Evolutionary conservation across 2,797 vertebrate genomes (phyloP), one percentile per base, ranked within the genome.

Genomic region (Chrysocyon brachyurus): DNA sequence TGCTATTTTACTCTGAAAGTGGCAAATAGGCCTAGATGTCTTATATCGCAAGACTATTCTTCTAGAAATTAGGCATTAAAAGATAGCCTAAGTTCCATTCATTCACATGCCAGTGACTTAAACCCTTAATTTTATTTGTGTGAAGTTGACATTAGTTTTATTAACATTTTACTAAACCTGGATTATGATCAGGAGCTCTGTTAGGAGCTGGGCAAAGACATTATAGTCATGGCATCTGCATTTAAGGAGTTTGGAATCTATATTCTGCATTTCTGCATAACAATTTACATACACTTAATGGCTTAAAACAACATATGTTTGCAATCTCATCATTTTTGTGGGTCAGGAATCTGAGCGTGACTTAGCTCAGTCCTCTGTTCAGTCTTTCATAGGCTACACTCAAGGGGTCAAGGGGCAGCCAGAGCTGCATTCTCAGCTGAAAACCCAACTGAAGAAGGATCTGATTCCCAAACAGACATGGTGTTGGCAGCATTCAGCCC

Each of bases 61-160:
- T 84, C 15, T 52, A 57, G 16, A 92, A 90, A 40, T 8, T 78
- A 19, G 89, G 19, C 26, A 85, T 82, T 72, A 56, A 77, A 73
- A 82, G 52, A 17, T 84, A 36, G 28, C 28, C 26, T 89, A 54
- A 95, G 84, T 92, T 72, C 26, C 16, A 79, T 83, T 91, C 73
- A 9, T 61, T 26, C 56, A 56, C 49, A 3, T 72, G 24, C 9
- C 24, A 84, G 84, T 21, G 26, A 87, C 22, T 72, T 46, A 94
- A 26, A 73, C 6, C 12, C 5, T 89, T 87, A 59, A 36, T 92
- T 87, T 85, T 85, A 82, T 82, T 64, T 84, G 9, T 94, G 19
- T 54, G 78, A 93, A 93, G 52, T 24, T 86, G 14, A 52, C 59
- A 26, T 73, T 54, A 85, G 8, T 79, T 93, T 97, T 79, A 33